phyloP scores from a whole-genome alignment of 2,797 vertebrate genomes.

The Ptychobarbus kaznakovi region DNA sequence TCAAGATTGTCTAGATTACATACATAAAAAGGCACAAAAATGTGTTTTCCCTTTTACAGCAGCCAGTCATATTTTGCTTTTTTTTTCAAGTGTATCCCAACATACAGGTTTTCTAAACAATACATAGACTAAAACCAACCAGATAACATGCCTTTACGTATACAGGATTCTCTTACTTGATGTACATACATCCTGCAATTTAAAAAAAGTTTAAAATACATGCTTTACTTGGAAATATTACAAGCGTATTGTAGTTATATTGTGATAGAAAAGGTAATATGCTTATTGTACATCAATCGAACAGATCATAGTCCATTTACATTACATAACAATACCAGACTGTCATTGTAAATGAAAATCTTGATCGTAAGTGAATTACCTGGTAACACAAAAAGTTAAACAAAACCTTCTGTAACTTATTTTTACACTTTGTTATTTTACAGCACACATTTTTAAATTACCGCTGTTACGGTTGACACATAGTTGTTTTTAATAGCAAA shows the following conservation, averaged over 20 bases:
- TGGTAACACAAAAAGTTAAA: slow-evolving; percentile 27
- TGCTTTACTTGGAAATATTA: slow-evolving; percentile 84
- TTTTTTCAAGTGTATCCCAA: slow-evolving; percentile 93
- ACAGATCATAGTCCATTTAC: slow-evolving; percentile 43
- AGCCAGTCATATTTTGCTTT: slow-evolving; percentile 79
- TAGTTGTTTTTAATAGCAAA: slow-evolving; percentile 29
- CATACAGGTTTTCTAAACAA: slow-evolving; percentile 83
- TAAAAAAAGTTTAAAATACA: slow-evolving; percentile 81
- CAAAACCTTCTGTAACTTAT: slow-evolving; percentile 16
- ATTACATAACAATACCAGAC: slow-evolving; percentile 22
- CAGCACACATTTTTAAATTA: slow-evolving; percentile 13
- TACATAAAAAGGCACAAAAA: slow-evolving; percentile 98
- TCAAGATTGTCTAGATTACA: slow-evolving; percentile 96
- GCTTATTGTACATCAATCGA: slow-evolving; percentile 63
- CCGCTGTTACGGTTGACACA: slow-evolving; percentile 1
- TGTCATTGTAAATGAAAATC: slow-evolving; percentile 12
- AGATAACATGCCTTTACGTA: slow-evolving; percentile 85
- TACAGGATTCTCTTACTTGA: slow-evolving; percentile 51
- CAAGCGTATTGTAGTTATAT: slow-evolving; percentile 91
- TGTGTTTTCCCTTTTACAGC: slow-evolving; percentile 84
- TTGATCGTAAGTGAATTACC: slow-evolving; percentile 5
- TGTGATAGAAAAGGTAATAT: slow-evolving; percentile 81
- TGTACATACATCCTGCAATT: slow-evolving; percentile 72
- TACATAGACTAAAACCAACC: slow-evolving; percentile 81
- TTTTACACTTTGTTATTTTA: slow-evolving; percentile 24